Evolutionary conservation across 2,113 vertebrate genomes (phyloP).

Genomic region (Leptosomus discolor): DNA sequence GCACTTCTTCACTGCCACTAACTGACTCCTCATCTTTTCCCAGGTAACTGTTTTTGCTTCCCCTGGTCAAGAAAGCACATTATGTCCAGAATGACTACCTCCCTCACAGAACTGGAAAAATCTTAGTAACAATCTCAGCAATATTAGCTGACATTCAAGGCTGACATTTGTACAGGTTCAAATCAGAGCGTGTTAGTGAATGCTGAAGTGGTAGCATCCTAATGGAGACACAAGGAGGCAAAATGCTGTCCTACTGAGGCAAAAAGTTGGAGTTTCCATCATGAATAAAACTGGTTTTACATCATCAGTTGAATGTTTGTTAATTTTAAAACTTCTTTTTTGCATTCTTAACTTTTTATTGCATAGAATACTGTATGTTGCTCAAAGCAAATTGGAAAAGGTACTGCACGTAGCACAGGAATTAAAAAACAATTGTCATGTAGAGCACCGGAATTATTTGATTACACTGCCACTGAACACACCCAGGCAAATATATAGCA

Average conservation of each 20-base stretch:
- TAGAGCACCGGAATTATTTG: not conserved
- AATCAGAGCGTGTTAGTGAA: not conserved
- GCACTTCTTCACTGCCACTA: not conserved
- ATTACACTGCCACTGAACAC: not conserved
- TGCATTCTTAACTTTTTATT: not conserved
- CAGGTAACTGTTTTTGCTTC: not conserved
- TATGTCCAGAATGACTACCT: not conserved
- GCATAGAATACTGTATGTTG: not conserved
- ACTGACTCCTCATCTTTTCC: not conserved
- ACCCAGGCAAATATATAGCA: not conserved
- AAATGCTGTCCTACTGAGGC: not conserved
- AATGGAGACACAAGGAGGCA: not conserved
- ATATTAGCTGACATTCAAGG: not conserved
- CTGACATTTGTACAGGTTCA: not conserved
- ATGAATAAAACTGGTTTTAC: not conserved
- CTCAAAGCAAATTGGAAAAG: not conserved
- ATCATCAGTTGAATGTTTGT: not conserved
- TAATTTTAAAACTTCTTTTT: not conserved
- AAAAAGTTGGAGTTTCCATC: not conserved
- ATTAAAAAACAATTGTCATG: not conserved
- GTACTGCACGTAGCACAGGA: rapidly evolving
- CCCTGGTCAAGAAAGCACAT: not conserved
- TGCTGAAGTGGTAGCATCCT: not conserved
- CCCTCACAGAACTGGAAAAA: not conserved
- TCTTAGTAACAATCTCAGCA: not conserved